These are phyloP conservation scores for Eulemur rufifrons DNA, from an alignment of 2,113 vertebrate genomes.

Conservation along the genomic window DNA sequence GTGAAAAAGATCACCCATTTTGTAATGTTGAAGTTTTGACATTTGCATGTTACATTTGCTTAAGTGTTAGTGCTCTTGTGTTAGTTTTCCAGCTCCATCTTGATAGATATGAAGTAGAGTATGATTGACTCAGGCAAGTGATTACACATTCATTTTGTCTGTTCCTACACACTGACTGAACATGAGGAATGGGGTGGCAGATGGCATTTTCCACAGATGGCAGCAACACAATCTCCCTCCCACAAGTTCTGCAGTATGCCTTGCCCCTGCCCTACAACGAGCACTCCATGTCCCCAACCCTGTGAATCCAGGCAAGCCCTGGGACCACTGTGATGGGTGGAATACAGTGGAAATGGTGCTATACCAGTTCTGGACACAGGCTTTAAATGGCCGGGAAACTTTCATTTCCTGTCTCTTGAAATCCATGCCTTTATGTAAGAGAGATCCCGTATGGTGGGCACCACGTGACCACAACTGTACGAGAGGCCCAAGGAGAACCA, in stretches of 20 bases:
- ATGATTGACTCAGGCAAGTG: background rate
- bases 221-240: background rate
- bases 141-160: accelerated
- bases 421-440: background rate
- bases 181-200: background rate
- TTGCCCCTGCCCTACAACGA: background rate
- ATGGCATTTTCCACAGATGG: background rate
- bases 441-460: accelerated
- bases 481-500: background rate
- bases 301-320: background rate
- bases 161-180: background rate
- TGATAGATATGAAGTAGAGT: accelerated
- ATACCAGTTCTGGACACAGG: background rate
- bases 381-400: background rate
- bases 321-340: too few relatives aligned
- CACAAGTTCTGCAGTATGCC: accelerated
- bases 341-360: background rate
- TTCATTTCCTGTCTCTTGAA: background rate
- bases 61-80: background rate
- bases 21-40: background rate
- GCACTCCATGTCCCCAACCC: background rate
- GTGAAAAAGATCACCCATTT: background rate
- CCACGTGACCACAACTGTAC: background rate
- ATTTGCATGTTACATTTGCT: background rate
- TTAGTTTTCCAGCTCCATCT: background rate